Conservation (phyloP, 2,797 vertebrate genomes). For the Avahi laniger region DNA sequence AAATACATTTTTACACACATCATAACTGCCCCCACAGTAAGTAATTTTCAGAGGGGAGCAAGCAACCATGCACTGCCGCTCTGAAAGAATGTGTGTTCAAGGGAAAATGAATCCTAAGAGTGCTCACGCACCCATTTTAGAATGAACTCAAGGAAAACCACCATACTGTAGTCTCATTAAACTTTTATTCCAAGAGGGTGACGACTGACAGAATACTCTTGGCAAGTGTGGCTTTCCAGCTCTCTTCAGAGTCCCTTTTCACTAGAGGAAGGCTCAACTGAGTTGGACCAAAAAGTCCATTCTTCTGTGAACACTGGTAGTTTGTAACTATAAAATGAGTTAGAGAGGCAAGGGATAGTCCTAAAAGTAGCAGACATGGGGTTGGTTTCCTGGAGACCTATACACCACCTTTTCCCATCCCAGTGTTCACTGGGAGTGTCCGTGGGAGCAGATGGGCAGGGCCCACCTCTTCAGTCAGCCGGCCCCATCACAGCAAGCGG, state of each 20-base stretch:
- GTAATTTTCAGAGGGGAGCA: neutral
- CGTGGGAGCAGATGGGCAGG: neutral
- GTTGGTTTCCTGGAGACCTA: neutral
- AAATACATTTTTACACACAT: neutral
- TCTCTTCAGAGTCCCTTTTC: neutral
- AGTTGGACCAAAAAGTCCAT: neutral
- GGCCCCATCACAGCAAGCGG: neutral
- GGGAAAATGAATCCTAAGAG: neutral
- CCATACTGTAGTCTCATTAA: neutral
- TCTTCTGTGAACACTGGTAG: neutral
- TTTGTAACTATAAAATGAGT: neutral
- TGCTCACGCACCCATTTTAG: neutral
- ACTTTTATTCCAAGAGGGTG: neutral
- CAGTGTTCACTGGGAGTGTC: neutral
- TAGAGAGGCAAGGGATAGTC: neutral
- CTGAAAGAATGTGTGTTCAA: neutral
- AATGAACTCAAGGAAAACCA: neutral
- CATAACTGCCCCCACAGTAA: too few species aligned
- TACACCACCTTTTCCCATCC: neutral
- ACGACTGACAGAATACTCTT: neutral
- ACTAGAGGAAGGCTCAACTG: neutral
- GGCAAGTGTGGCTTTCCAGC: neutral
- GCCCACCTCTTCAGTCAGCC: neutral
- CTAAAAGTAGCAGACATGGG: neutral
- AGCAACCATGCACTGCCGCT: neutral